Evolutionary conservation across 2,797 vertebrate species (phyloP).

Genomic region (Falco naumanni): DNA sequence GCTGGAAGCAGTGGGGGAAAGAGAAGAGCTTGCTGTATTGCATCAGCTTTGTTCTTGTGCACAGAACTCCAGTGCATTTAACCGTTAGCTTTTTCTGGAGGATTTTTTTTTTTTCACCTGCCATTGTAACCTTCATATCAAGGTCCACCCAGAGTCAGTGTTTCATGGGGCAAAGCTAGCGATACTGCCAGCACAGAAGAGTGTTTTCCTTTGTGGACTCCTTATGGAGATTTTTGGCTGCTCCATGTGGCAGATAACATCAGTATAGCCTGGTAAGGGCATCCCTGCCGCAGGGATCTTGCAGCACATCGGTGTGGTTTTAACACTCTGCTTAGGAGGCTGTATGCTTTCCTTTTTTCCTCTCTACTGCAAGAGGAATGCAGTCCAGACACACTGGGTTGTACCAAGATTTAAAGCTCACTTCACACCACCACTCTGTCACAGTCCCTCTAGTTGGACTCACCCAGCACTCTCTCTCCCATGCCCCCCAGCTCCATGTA

Average conservation of each 20-base stretch:
- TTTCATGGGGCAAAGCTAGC: neutral
- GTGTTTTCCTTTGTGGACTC: neutral
- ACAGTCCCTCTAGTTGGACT: slow-evolving; percentile 1
- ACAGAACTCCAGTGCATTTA: neutral
- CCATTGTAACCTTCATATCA: neutral
- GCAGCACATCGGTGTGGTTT: neutral
- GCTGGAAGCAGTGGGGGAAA: neutral
- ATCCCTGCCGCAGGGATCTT: neutral
- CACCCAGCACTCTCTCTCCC: slow-evolving; percentile 83
- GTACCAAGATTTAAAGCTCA: neutral
- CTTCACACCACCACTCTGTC: neutral
- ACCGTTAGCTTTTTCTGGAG: neutral
- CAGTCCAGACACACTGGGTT: neutral
- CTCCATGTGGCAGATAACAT: neutral
- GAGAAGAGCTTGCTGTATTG: neutral
- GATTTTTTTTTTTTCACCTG: neutral
- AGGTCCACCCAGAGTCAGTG: no score
- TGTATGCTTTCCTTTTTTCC: neutral
- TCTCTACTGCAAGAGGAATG: neutral
- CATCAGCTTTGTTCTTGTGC: neutral
- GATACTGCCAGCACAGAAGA: neutral
- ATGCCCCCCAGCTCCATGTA: slow-evolving; percentile 83
- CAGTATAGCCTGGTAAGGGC: neutral
- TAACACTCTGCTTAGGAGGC: neutral
- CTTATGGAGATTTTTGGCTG: neutral